Percentiles rank a stretch among this genome's conserved stretches.
Evolutionary conservation across 2,113 vertebrate species (phyloP).

Genomic region (Synchiropus splendidus): DNA sequence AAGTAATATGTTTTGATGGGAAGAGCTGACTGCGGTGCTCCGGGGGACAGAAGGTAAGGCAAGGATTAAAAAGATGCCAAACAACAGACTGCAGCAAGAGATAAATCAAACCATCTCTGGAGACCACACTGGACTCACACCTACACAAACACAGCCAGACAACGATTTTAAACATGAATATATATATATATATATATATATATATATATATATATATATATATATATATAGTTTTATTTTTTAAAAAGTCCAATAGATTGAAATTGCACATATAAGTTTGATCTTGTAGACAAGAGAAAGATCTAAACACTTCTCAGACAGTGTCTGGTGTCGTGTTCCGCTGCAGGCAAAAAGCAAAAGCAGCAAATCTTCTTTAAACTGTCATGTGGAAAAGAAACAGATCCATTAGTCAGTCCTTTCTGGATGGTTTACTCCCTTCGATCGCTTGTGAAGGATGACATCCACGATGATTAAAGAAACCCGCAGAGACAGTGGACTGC

Average conservation of each 20-base stretch:
- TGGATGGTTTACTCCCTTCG: background rate
- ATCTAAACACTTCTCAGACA: background rate
- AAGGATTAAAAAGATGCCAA: slow-evolving; percentile 44
- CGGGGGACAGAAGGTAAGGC: slow-evolving; percentile 31
- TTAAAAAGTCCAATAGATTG: slow-evolving; percentile 2
- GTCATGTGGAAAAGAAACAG: background rate
- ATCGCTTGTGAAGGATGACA: slow-evolving; percentile 7
- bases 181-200: no score
- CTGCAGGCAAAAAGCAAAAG: background rate
- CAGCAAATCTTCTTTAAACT: background rate
- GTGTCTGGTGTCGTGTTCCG: background rate
- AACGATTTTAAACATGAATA: slow-evolving; percentile 18
- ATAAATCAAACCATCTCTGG: slow-evolving; percentile 60
- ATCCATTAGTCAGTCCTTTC: slow-evolving; percentile 7
- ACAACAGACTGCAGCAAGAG: slow-evolving; percentile 53
- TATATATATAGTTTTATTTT: no score
- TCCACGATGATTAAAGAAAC: background rate
- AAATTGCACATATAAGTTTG: slow-evolving; percentile 1
- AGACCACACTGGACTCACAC: slow-evolving; percentile 33
- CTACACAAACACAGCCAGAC: slow-evolving; percentile 19
- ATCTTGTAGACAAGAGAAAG: background rate
- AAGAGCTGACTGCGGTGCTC: slow-evolving; percentile 31
- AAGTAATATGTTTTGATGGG: slow-evolving; percentile 50
- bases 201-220: no score
- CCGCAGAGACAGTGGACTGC: slow-evolving; percentile 1